Conservation (phyloP, 1,140 invertebrate species). For the Drosophila pachea region DNA sequence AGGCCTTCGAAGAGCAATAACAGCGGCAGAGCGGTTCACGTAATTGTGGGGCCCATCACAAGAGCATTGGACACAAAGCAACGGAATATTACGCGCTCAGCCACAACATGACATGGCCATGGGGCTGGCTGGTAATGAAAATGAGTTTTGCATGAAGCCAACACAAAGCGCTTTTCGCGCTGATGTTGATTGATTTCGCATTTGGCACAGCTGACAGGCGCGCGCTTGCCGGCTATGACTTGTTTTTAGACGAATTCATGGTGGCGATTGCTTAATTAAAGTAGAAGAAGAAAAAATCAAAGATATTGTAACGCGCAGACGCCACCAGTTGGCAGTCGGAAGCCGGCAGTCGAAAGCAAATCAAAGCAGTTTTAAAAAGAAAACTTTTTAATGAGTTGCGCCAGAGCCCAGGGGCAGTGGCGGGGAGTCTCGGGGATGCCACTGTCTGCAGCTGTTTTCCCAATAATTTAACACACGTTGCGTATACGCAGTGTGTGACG, state of each 20-base stretch:
- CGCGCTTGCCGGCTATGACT: slow-evolving; percentile 29
- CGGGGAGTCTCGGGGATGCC: too few species aligned
- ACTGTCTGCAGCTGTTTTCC: slow-evolving; percentile 32
- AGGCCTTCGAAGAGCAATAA: too few species aligned
- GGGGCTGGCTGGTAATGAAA: slow-evolving; percentile 46
- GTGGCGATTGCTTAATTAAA: slow-evolving; percentile 66
- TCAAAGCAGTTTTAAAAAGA: slow-evolving; percentile 56
- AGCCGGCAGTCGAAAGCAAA: slow-evolving; percentile 43
- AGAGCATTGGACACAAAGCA: slow-evolving; percentile 32
- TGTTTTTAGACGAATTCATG: slow-evolving; percentile 33
- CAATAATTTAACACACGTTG: slow-evolving; percentile 69
- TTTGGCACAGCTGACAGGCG: slow-evolving; percentile 52
- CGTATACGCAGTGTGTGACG: slow-evolving; percentile 51
- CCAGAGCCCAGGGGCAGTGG: slow-evolving; percentile 16
- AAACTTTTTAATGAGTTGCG: slow-evolving; percentile 75
- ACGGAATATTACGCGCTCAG: slow-evolving; percentile 33
- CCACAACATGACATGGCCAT: slow-evolving; percentile 17
- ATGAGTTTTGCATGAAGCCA: slow-evolving; percentile 53
- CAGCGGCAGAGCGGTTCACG: too few species aligned
- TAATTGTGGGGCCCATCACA: background rate
- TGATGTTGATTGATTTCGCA: slow-evolving; percentile 70
- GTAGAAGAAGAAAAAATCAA: slow-evolving; percentile 4
- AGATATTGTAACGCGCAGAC: slow-evolving; percentile 6
- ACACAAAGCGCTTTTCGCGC: slow-evolving; percentile 29
- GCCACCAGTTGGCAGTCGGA: background rate